phyloP scores from a whole-genome alignment of 1,140 invertebrate species.

The Myzus persicae region DNA sequence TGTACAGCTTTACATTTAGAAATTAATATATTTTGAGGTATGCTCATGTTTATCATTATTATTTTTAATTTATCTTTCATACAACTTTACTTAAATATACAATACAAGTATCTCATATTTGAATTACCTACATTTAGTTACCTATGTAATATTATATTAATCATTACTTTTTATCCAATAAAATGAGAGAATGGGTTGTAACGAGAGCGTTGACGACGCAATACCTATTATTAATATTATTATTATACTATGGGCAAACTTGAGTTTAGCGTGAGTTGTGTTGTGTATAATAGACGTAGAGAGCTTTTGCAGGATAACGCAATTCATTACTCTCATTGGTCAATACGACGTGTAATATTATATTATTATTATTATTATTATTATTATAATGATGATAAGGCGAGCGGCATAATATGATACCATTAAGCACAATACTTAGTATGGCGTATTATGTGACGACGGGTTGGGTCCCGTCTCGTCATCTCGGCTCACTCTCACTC shows the following conservation, averaged over 20 bases:
- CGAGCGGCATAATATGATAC: not conserved
- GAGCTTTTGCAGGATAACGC: not conserved
- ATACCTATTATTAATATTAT: not conserved
- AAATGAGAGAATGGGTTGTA: not conserved
- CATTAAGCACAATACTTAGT: not conserved
- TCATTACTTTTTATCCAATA: not conserved
- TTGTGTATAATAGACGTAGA: too few relatives aligned
- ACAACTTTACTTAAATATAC: too few relatives aligned
- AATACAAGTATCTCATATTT: not conserved
- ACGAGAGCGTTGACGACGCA: not conserved
- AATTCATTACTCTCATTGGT: not conserved
- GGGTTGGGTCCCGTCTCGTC: not conserved
- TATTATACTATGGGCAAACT: not conserved
- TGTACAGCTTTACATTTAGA: too few relatives aligned
- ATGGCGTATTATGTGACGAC: not conserved
- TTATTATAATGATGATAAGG: not conserved
- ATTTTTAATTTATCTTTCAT: too few relatives aligned
- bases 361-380: constrained; percentile 2
- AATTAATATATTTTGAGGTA: too few relatives aligned
- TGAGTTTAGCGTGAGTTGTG: not conserved
- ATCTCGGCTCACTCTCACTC: not conserved
- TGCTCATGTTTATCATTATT: too few relatives aligned
- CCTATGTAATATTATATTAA: too few relatives aligned
- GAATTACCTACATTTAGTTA: not conserved
- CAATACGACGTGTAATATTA: constrained; percentile 5